These are phyloP conservation scores for Leptinotarsa rubiginosa DNA, from an alignment of 2,888 invertebrate species.

Conservation along the genomic window DNA sequence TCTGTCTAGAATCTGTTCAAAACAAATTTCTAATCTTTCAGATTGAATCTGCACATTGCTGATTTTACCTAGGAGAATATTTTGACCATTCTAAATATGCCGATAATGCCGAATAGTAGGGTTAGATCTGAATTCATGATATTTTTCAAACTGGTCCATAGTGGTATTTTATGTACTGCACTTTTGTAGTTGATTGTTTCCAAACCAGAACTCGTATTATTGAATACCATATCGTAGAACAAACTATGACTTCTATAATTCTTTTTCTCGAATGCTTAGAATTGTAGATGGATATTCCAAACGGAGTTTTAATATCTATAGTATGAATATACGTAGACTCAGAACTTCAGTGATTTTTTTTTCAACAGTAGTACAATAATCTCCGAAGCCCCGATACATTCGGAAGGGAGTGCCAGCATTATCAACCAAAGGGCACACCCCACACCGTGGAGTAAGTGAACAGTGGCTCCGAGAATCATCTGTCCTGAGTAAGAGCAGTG, in stretches of 20 bases:
- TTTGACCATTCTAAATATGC: not conserved
- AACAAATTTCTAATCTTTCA: not conserved
- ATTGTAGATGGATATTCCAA: not conserved
- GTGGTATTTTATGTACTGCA: no score
- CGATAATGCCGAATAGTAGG: not conserved
- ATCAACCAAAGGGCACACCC: no score
- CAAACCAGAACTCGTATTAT: not conserved
- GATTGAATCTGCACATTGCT: not conserved
- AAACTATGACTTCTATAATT: not conserved
- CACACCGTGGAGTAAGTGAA: no score
- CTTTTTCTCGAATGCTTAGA: not conserved
- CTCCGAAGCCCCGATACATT: no score
- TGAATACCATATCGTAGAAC: not conserved
- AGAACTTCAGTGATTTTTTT: not conserved
- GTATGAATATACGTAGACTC: not conserved
- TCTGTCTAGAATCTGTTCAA: not conserved
- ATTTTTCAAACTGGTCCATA: not conserved
- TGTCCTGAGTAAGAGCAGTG: no score
- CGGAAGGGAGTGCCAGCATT: no score
- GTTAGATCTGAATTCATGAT: not conserved
- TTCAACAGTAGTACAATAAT: not conserved
- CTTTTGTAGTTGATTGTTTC: no score
- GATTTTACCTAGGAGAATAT: not conserved
- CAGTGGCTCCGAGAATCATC: rapidly evolving
- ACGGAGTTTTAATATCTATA: not conserved